These are phyloP conservation scores for Notarius lentiginosus DNA, from an alignment of 2,113 vertebrate species.

Conservation along the genomic window DNA sequence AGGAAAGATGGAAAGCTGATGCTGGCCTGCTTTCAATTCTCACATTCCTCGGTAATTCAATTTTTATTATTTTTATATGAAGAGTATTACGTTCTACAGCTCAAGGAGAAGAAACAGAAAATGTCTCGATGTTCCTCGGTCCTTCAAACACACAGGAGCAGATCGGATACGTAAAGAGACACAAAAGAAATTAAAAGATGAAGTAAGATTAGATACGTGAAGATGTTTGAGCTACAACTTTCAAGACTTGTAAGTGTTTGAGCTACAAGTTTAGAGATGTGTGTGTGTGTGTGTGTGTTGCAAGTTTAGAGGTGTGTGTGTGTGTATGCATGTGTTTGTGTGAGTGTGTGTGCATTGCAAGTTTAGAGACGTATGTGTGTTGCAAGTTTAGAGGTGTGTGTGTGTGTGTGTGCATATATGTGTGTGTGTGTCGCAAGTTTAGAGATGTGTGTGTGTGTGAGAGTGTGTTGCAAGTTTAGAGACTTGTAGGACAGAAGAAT, in stretches of 20 bases:
- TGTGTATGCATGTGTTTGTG: not conserved
- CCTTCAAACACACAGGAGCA: not conserved
- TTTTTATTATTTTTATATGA: conserved; percentile 16
- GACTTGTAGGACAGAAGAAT: not conserved
- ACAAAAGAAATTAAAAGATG: not conserved
- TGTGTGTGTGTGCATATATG: too few species aligned
- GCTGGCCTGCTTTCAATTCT: conserved; percentile 3
- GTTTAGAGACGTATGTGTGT: not conserved
- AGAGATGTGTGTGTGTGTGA: too few species aligned
- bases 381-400: not conserved
- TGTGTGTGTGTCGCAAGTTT: not conserved
- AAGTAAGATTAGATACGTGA: not conserved
- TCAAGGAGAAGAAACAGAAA: not conserved
- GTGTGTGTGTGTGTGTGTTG: too few species aligned
- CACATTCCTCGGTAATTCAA: not conserved
- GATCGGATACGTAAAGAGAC: not conserved
- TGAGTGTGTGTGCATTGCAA: too few species aligned
- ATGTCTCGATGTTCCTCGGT: not conserved
- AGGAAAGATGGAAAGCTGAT: not conserved
- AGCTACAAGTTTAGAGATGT: not conserved
- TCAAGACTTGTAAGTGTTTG: not conserved
- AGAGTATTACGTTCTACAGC: not conserved
- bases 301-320: not conserved
- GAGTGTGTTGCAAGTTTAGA: not conserved
- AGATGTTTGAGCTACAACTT: not conserved